Evolutionary conservation across 1,140 invertebrate genomes (phyloP).

Genomic region (Trachymyrmex cornetzi): DNA sequence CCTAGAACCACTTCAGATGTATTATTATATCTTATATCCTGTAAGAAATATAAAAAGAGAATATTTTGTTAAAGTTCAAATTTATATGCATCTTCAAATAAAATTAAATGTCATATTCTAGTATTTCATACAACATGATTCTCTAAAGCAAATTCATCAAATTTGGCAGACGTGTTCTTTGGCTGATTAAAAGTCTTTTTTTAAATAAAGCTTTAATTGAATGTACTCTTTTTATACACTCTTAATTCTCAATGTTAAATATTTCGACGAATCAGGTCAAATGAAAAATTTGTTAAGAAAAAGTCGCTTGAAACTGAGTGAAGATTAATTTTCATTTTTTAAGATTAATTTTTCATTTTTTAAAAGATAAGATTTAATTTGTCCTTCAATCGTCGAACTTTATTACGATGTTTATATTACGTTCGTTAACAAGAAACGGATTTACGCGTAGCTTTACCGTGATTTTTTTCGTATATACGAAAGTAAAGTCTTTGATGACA

Average conservation of each 20-base stretch:
- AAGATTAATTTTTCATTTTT: not conserved
- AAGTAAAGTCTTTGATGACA: not conserved
- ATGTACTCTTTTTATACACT: not conserved
- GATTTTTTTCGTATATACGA: conserved; percentile 8
- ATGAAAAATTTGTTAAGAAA: not conserved
- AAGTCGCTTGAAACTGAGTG: not conserved
- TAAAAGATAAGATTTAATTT: not conserved
- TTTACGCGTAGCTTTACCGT: conserved; percentile 9
- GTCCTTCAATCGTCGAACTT: not conserved
- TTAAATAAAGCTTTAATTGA: conserved; percentile 7
- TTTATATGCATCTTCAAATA: not conserved
- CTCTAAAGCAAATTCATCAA: conserved; percentile 3
- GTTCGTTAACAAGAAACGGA: not conserved
- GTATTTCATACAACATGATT: not conserved
- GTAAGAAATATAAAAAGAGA: not conserved
- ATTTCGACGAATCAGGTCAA: not conserved
- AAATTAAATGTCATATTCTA: not conserved
- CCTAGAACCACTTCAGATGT: not conserved
- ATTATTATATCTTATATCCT: too few relatives aligned
- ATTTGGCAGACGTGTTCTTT: not conserved
- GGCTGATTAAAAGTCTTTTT: not conserved
- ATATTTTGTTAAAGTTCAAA: not conserved
- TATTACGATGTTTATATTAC: not conserved
- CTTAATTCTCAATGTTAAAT: not conserved
- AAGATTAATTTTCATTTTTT: not conserved